These are phyloP conservation scores for Thaleichthys pacificus DNA, from an alignment of 2,797 vertebrate species.

Conservation along the genomic window DNA sequence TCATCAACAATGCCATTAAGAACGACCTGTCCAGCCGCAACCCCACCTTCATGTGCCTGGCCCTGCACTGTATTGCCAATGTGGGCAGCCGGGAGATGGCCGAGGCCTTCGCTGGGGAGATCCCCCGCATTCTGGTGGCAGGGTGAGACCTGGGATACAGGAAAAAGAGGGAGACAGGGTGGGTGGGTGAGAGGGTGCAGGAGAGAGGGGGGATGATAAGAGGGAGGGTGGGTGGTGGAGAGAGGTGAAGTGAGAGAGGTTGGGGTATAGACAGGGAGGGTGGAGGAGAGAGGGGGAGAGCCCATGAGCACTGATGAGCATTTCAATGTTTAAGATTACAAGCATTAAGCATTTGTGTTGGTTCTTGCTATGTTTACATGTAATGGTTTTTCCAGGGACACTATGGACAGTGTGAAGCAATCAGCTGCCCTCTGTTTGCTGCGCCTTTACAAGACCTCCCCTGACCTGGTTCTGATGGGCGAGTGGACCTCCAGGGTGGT, in stretches of 20 bases:
- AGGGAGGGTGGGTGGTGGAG: background rate
- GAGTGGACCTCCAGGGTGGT: constrained; percentile 93
- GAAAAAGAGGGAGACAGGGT: background rate
- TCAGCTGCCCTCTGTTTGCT: constrained; percentile 87
- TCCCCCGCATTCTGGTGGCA: constrained; percentile 89
- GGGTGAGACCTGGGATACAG: constrained; percentile 66
- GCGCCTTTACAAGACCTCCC: constrained; percentile 90
- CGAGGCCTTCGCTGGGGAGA: constrained; percentile 89
- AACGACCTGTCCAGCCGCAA: constrained; percentile 92
- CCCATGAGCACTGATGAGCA: too few relatives aligned
- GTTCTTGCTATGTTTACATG: background rate
- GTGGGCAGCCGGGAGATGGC: constrained; percentile 94
- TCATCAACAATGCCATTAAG: constrained; percentile 94
- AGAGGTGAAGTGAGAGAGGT: too few relatives aligned
- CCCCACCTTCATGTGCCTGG: constrained; percentile 94
- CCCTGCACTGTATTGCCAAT: constrained; percentile 90
- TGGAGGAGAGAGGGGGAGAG: too few relatives aligned
- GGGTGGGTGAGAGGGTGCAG: too few relatives aligned
- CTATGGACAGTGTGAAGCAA: constrained; percentile 95
- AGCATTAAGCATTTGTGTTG: too few relatives aligned
- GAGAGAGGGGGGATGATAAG: too few relatives aligned
- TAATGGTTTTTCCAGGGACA: constrained; percentile 79
- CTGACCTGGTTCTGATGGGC: constrained; percentile 90
- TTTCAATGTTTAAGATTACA: constrained; percentile 5
- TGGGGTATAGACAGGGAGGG: background rate